These are phyloP conservation scores for Arrhopalites spinosus DNA, from an alignment of 2,888 invertebrate genomes.

Conservation along the genomic window DNA sequence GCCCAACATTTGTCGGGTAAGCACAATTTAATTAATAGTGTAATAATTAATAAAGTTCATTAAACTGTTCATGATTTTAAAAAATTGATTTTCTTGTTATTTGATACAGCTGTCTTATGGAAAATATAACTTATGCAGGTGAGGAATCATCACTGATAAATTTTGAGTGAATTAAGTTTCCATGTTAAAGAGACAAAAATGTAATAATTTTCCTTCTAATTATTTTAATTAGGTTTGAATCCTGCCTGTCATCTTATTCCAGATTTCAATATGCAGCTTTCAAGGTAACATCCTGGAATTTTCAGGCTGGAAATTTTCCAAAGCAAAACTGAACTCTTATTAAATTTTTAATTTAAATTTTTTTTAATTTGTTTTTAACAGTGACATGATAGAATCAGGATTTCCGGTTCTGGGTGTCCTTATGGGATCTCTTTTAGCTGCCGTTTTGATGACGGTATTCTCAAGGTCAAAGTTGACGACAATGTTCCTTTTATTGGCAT, in stretches of 20 bases:
- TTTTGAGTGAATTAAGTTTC: neutral
- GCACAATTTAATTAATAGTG: constrained; percentile 51
- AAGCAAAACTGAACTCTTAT: neutral
- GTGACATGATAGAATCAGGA: constrained; percentile 53
- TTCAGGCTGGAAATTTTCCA: neutral
- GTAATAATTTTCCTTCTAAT: neutral
- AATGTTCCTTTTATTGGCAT: constrained; percentile 46
- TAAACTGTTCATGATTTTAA: too few species aligned
- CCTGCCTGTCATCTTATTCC: constrained; percentile 54
- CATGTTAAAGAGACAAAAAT: neutral
- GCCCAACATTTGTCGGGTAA: constrained; percentile 49
- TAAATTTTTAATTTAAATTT: neutral
- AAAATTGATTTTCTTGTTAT: too few species aligned
- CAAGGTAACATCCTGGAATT: constrained; percentile 27
- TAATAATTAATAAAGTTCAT: neutral
- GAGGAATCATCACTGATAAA: neutral
- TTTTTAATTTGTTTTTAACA: neutral
- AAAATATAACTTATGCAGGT: constrained; percentile 54
- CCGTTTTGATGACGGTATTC: constrained; percentile 32
- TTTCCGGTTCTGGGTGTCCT: constrained; percentile 53
- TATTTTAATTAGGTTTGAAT: constrained; percentile 46
- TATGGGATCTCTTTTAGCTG: constrained; percentile 48
- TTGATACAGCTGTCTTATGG: constrained; percentile 45
- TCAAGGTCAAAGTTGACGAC: constrained; percentile 45
- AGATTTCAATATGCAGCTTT: constrained; percentile 54